Base-by-base conservation (phyloP, 2,888 invertebrate species). In the Pyrrhia umbra region DNA sequence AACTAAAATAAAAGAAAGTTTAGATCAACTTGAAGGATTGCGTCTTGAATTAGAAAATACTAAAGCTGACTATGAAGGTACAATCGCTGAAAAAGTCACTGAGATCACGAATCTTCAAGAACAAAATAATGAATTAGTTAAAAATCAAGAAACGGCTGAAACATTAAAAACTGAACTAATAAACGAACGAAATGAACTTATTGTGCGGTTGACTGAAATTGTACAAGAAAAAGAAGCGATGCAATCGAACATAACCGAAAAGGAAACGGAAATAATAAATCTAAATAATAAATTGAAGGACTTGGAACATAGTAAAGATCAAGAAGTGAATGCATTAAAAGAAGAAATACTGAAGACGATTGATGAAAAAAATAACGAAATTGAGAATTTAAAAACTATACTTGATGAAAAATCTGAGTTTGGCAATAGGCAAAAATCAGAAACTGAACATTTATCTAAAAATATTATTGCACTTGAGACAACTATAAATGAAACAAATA, bases 1-100 rank as follows among this genome's bases (percentile, higher is more conserved):
- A 52, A 54, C 52, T 10, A 88, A 91, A 85, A 77, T 91, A 20
- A 86, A 88, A 70, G 82, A 86, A 20, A 78, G 86, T 16, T 39
- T 86, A 16, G 82, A 86, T 9, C 85, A 89, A 67, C 68, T 91
- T 23, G 74, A 68, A 37, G 60, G 64, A 3, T 67, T 89, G 46
- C 80, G 87, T 67, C 62, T 43, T 56, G 84, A 90, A 62, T 79
- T 88, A 37, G 82, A 89, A 66, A 79, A 37, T 46, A 74, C 64
- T 18, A 87, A 84, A 73, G 59, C 34, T 37, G 66, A 57, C 46
- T 83, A 86, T 45, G 85, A 88, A 63, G 66, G 73, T 21, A 70
- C 72, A 27, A 67, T 86, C 49, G 46, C 69, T 57, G 79, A 85
- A 47, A 86, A 85, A 57, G 34, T 68, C 27, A 40, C 49, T 34